Evolutionary conservation across 2,888 invertebrate species (phyloP).

Genomic region (Podotricha telesiphe): DNA sequence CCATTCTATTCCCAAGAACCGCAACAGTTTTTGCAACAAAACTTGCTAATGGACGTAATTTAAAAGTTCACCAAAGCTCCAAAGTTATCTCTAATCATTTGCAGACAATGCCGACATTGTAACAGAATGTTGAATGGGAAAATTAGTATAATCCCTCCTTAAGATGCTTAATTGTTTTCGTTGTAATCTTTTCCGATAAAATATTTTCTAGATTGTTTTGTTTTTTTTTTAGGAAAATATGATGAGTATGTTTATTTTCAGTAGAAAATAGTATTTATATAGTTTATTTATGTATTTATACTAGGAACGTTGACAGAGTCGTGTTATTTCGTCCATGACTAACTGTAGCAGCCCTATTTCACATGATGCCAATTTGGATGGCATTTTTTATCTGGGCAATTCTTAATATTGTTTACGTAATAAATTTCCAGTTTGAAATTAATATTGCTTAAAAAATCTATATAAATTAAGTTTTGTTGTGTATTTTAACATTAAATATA

Average conservation of each 20-base stretch:
- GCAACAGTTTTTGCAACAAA: slow-evolving; percentile 26
- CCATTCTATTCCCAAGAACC: slow-evolving; percentile 1
- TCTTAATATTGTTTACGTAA: no score
- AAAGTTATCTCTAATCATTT: slow-evolving; percentile 34
- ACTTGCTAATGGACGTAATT: slow-evolving; percentile 31
- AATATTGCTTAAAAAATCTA: no score
- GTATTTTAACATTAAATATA: no score
- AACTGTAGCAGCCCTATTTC: no score
- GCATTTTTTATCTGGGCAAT: no score
- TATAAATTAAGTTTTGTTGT: no score
- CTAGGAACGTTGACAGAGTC: no score
- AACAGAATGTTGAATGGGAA: slow-evolving; percentile 35
- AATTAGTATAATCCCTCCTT: slow-evolving; percentile 36
- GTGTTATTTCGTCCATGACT: no score
- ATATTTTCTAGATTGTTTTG: slow-evolving; percentile 1
- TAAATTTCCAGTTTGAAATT: no score
- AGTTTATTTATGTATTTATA: no score
- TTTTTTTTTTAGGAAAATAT: slow-evolving; percentile 1
- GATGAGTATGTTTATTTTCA: background rate
- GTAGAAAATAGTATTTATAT: background rate
- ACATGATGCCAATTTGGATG: no score
- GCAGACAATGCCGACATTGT: slow-evolving; percentile 22
- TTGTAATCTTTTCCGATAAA: slow-evolving; percentile 24
- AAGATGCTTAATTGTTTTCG: slow-evolving; percentile 33
- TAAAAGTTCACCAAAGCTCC: slow-evolving; percentile 29